Conservation (phyloP, 2,113 vertebrate genomes). For the Neomonachus schauinslandi region DNA sequence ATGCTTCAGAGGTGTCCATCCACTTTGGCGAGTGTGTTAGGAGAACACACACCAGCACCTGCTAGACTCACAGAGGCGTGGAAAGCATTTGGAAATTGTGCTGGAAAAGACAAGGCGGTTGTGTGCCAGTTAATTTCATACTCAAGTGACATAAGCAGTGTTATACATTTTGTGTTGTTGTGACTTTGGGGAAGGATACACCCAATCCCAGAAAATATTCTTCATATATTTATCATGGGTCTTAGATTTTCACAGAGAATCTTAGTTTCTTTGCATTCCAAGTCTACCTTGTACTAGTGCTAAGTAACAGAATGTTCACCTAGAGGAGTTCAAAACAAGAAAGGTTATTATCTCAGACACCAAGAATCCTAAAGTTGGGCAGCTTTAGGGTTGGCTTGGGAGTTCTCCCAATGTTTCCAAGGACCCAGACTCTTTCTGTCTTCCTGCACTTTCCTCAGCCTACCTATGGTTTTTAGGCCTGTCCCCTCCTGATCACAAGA, state of each 20-base stretch:
- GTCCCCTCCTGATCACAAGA: neutral
- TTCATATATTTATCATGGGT: neutral
- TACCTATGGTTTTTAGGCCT: neutral
- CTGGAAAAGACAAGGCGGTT: neutral
- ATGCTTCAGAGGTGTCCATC: neutral
- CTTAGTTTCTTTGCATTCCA: neutral
- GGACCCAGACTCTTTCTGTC: neutral
- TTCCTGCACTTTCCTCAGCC: fast-evolving
- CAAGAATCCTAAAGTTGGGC: too few relatives aligned
- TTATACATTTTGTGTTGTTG: neutral
- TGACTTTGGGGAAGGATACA: neutral
- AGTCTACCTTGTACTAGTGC: neutral
- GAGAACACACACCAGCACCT: neutral
- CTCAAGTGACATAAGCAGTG: neutral
- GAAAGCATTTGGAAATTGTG: neutral
- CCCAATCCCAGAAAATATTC: neutral
- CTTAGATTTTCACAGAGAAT: neutral
- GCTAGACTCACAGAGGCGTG: neutral
- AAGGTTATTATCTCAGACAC: neutral
- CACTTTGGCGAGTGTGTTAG: neutral
- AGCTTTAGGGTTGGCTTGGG: neutral
- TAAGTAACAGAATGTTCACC: neutral
- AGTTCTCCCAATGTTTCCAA: neutral
- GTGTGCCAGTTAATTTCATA: neutral
- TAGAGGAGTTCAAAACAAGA: neutral